Evolutionary conservation across 2,797 vertebrate genomes (phyloP).

Genomic region (Alcedo atthis): DNA sequence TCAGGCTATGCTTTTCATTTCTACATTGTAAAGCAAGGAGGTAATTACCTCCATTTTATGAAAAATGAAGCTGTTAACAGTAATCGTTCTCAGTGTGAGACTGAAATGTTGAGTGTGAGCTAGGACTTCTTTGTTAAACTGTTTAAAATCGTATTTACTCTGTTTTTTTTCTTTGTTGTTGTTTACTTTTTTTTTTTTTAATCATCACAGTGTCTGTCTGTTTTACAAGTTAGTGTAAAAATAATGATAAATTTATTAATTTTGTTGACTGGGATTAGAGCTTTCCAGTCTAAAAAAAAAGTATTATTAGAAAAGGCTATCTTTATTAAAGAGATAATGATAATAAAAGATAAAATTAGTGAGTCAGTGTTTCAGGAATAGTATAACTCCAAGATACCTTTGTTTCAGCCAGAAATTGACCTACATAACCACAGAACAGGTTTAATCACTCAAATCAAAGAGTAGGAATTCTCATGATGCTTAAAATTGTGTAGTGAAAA

Average conservation of each 20-base stretch:
- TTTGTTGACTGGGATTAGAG: background rate
- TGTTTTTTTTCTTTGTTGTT: no score
- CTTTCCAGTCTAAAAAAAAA: background rate
- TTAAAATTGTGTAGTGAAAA: background rate
- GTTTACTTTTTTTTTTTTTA: background rate
- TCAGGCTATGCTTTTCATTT: background rate
- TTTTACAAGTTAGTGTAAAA: background rate
- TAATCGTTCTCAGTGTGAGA: background rate
- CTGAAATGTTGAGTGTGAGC: background rate
- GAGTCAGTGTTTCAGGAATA: background rate
- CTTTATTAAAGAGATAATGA: background rate
- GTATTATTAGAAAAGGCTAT: background rate
- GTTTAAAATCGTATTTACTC: background rate
- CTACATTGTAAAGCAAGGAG: background rate
- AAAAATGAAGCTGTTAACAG: background rate
- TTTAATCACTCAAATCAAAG: background rate
- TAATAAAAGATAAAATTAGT: background rate
- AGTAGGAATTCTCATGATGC: background rate
- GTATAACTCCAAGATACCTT: background rate
- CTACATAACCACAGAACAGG: background rate
- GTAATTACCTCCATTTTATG: background rate
- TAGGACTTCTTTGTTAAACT: slow-evolving; percentile 2
- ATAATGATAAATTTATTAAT: background rate
- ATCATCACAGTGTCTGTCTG: fast-evolving
- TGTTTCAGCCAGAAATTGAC: background rate